Base-by-base conservation (phyloP, 2,113 vertebrate genomes). In the Epinephelus fuscoguttatus region DNA sequence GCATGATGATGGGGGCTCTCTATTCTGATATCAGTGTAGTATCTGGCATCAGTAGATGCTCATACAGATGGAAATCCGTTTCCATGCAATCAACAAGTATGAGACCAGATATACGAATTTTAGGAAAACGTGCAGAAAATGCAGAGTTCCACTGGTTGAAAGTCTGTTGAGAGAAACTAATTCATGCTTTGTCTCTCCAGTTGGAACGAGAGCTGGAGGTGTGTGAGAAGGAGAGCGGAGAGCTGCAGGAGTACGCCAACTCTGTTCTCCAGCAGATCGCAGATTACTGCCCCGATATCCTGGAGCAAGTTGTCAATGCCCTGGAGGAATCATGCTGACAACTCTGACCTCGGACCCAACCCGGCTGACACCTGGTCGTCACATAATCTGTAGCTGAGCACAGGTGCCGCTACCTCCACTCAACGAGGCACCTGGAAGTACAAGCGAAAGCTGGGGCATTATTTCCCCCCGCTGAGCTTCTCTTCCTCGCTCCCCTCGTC, bases 271-370 rank as follows among this genome's bases (percentile, higher is more conserved):
- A 99, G 93, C 97, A 99, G 94, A 99, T 99, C 19, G 98, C 98
- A 0, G 98, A 99, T 87, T 98, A 98, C 95, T 99, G 98, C 94
- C 98, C 98, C 0, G 98, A 99, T 92, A 99, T 99, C 94, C 96
- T 99, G 91, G 98, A 99, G 94, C 98, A 99, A 93, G 98, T 99
- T 1, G 98, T 99, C 92, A 99, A 98, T 0, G 97, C 98, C 4
- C 94, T 99, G 55, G 98, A 99, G 91, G 98, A 99, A 94, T 99
- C 98, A 0, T 99, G 97, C 63, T 99, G 93, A 96, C 88, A 60
- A 52, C 75, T 63, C 84, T 78, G 78, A 91, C 84, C 82, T 89
- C 68, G 57, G 55, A 75, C 76, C 55, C 64, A 59, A 69, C 45
- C 50, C 12, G 19, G 55, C 78, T 23, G 23, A 81, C 10, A 49